Percentiles rank a stretch among this genome's conserved stretches.
phyloP scores from a whole-genome alignment of 2,113 vertebrate species.

The Elachura formosa region DNA sequence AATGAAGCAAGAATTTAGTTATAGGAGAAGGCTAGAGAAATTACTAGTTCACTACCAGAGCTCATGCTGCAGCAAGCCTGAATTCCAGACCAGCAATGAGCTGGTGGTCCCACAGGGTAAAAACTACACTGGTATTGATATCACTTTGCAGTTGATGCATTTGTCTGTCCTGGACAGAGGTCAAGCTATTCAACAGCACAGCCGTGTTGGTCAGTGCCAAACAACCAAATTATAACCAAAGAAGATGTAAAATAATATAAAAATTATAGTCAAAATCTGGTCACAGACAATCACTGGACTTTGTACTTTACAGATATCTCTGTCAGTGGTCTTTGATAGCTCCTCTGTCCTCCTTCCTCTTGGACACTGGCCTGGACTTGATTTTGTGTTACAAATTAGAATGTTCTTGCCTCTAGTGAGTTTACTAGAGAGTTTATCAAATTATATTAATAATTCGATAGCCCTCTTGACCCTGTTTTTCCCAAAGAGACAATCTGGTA shows the following conservation, averaged over 20 bases:
- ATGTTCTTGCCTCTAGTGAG: neutral
- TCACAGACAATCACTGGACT: neutral
- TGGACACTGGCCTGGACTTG: neutral
- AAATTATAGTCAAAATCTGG: neutral
- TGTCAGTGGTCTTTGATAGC: neutral
- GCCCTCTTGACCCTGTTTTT: neutral
- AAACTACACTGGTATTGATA: neutral
- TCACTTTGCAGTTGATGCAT: neutral
- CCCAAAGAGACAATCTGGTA: neutral
- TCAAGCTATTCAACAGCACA: neutral
- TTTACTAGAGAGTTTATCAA: no score
- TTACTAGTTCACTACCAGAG: neutral
- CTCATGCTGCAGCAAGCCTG: neutral
- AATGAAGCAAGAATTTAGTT: neutral
- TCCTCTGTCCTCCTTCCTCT: neutral
- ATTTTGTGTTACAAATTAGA: neutral
- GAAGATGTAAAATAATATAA: neutral
- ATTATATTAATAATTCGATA: neutral
- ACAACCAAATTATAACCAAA: neutral
- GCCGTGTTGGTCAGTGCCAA: neutral
- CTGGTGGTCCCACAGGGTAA: neutral
- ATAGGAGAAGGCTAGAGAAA: neutral
- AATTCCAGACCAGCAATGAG: neutral
- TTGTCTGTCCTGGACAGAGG: neutral
- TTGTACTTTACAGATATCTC: neutral